Evolutionary conservation across 2,888 invertebrate genomes (phyloP).

Genomic region (Sympetrum striolatum): DNA sequence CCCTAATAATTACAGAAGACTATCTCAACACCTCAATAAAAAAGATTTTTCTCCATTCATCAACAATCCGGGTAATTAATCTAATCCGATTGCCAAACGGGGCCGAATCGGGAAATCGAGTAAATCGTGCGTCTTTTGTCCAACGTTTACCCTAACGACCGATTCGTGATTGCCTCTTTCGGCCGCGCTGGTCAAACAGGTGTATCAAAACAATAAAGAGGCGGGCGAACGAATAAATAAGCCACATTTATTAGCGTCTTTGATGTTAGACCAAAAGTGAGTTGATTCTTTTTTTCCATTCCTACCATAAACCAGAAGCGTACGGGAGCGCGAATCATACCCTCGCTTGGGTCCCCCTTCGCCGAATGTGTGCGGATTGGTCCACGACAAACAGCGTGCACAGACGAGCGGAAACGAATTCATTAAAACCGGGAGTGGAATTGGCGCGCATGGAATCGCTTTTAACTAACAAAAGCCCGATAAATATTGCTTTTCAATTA

Average conservation of each 20-base stretch:
- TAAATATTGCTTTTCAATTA: conserved; percentile 43
- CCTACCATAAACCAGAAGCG: background rate
- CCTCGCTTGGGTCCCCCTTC: too few species aligned
- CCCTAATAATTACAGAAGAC: too few species aligned
- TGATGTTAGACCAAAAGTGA: too few species aligned
- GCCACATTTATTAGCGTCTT: too few species aligned
- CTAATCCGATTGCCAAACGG: background rate
- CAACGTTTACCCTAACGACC: background rate
- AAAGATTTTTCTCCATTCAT: too few species aligned
- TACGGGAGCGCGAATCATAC: background rate
- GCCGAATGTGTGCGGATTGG: background rate
- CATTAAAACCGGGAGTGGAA: background rate
- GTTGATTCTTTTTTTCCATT: background rate
- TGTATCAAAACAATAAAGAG: too few species aligned
- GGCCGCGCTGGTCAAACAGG: background rate
- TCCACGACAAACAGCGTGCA: background rate
- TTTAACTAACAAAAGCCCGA: conserved; percentile 28
- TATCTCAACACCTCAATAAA: too few species aligned
- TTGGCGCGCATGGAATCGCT: background rate
- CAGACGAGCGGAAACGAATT: background rate
- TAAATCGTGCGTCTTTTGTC: background rate
- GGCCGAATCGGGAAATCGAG: background rate
- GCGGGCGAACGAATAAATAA: too few species aligned
- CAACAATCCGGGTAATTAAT: background rate
- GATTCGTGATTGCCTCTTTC: background rate